Percentiles rank a stretch among this genome's conserved stretches.
Evolutionary conservation across 2,113 vertebrate genomes (phyloP).

Genomic region (Podilymbus podiceps): DNA sequence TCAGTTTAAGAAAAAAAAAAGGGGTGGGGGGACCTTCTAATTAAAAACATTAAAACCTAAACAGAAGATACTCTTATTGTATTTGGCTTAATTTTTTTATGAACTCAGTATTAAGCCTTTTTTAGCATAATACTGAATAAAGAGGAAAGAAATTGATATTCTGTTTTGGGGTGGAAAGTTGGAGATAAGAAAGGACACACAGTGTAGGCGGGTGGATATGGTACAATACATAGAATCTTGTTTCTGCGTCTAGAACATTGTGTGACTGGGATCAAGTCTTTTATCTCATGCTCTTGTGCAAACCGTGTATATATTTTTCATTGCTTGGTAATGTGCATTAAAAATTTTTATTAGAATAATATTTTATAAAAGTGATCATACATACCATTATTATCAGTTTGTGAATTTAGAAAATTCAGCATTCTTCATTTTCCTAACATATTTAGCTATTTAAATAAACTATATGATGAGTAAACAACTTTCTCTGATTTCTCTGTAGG

Average conservation of each 20-base stretch:
- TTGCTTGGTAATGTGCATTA: not conserved
- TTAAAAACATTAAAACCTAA: not conserved
- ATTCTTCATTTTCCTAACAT: not conserved
- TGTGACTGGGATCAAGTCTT: not conserved
- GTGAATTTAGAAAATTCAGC: not conserved
- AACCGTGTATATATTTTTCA: not conserved
- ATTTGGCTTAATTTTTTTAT: not conserved
- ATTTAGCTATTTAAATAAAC: not conserved
- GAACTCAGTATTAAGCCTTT: not conserved
- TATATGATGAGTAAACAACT: not conserved
- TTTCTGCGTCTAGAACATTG: not conserved
- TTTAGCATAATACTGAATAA: not conserved
- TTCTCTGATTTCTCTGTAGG: constrained; percentile 4
- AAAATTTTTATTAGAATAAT: not conserved
- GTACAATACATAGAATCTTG: not conserved
- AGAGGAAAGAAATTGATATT: not conserved
- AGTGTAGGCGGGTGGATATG: not conserved
- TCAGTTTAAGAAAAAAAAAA: not conserved
- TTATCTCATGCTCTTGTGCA: not conserved
- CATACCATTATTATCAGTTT: not conserved
- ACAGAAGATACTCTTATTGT: not conserved
- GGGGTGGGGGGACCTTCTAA: not conserved
- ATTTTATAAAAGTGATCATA: not conserved
- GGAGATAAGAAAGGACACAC: not conserved
- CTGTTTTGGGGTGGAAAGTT: not conserved